A percentile compares a stretch with the other conserved stretches of the same genome.
These are phyloP conservation scores for Octopus sinensis DNA, from an alignment of 1,140 invertebrate genomes.

Conservation along the genomic window DNA sequence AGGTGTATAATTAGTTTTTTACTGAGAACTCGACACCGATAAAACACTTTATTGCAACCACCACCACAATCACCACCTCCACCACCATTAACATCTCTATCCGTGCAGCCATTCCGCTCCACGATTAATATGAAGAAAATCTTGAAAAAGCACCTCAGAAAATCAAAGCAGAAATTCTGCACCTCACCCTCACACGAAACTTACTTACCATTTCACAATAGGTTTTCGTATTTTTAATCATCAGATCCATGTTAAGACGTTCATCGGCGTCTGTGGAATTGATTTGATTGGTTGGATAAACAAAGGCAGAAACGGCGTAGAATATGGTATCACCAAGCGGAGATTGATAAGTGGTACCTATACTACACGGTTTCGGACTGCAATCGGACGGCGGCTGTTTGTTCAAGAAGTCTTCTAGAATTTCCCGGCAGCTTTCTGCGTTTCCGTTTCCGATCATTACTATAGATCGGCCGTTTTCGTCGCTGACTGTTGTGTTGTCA, in stretches of 20 bases:
- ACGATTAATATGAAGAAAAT: neutral
- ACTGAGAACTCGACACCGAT: too few species aligned
- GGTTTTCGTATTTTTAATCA: slow-evolving; percentile 29
- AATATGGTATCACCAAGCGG: slow-evolving; percentile 36
- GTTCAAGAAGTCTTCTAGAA: slow-evolving; percentile 36
- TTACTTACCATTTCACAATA: slow-evolving; percentile 39
- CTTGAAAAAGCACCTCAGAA: neutral
- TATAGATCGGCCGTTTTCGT: slow-evolving; percentile 5
- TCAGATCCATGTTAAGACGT: slow-evolving; percentile 32
- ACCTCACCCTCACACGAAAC: neutral
- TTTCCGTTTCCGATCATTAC: slow-evolving; percentile 34
- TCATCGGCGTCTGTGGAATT: slow-evolving; percentile 30
- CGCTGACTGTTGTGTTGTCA: slow-evolving; percentile 18
- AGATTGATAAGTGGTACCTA: slow-evolving; percentile 46
- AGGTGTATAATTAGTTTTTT: too few species aligned
- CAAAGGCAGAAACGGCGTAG: slow-evolving; percentile 45
- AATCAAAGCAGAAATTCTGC: neutral
- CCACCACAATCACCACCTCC: too few species aligned
- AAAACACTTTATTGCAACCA: too few species aligned
- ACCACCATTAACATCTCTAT: too few species aligned
- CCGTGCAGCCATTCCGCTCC: too few species aligned
- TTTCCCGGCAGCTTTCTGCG: slow-evolving; percentile 33
- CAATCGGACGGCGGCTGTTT: slow-evolving; percentile 33
- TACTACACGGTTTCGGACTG: slow-evolving; percentile 50
- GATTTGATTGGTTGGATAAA: slow-evolving; percentile 34